These are phyloP conservation scores for Sturnira hondurensis DNA, from an alignment of 2,113 vertebrate genomes.

Conservation along the genomic window DNA sequence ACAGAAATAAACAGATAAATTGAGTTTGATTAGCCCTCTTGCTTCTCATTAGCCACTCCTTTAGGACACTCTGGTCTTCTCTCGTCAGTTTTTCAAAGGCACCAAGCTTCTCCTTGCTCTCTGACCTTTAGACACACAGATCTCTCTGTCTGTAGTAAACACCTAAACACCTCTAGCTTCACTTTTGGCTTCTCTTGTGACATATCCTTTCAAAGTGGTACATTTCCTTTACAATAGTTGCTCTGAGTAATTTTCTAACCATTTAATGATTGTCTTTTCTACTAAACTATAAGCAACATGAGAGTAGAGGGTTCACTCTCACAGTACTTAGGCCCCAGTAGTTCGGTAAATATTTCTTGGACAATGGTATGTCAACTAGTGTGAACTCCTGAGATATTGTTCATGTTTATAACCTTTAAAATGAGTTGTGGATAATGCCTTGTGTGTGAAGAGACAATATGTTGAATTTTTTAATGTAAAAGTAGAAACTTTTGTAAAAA, in stretches of 20 bases:
- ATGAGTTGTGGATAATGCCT: background rate
- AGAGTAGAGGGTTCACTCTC: background rate
- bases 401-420: background rate
- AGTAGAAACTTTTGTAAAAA: background rate
- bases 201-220: background rate
- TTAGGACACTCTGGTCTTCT: background rate
- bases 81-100: background rate
- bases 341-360: background rate
- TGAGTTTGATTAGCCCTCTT: background rate
- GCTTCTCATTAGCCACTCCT: background rate
- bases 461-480: background rate
- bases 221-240: background rate
- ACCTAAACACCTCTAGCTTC: background rate
- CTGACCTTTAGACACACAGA: fast-evolving
- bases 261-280: background rate
- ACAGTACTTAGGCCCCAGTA: background rate
- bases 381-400: background rate
- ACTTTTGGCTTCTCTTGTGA: background rate
- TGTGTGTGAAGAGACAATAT: background rate
- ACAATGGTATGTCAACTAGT: background rate
- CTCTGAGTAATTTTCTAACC: background rate
- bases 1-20: background rate
- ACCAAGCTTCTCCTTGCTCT: background rate
- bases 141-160: background rate
- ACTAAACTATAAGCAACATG: background rate